Evolutionary conservation across 2,797 vertebrate species (phyloP).

Genomic region (Muscicapa comitata): DNA sequence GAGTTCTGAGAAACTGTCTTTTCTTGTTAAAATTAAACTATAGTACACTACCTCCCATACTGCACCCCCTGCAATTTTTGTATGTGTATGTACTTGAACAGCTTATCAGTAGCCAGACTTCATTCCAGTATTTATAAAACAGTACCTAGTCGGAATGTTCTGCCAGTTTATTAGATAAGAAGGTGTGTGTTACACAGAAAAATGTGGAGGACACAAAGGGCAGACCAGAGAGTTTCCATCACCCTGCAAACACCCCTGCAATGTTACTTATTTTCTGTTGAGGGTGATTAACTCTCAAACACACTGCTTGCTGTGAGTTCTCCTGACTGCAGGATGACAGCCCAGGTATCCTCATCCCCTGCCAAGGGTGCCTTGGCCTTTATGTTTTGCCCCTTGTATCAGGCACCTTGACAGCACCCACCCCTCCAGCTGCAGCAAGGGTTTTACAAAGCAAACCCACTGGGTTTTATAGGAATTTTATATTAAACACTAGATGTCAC

Average conservation of each 20-base stretch:
- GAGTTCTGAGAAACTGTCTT: background rate
- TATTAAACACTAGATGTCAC: conserved; percentile 71
- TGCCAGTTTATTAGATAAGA: background rate
- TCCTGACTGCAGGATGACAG: background rate
- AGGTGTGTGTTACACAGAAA: background rate
- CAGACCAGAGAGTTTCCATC: rapidly evolving
- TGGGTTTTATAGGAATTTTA: background rate
- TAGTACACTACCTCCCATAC: background rate
- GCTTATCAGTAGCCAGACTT: rapidly evolving
- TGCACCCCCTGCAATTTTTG: background rate
- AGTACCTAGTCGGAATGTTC: rapidly evolving
- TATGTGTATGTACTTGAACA: rapidly evolving
- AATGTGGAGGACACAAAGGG: background rate
- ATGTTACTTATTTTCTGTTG: rapidly evolving
- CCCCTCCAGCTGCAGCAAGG: rapidly evolving
- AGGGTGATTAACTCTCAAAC: background rate
- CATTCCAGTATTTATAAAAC: rapidly evolving
- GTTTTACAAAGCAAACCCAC: background rate
- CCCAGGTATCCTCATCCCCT: background rate
- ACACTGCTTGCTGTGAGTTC: background rate
- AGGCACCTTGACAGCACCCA: background rate
- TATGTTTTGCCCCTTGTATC: background rate
- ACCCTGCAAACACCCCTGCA: rapidly evolving
- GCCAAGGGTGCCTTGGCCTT: background rate
- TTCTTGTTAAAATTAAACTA: background rate